A percentile compares a stretch with the other conserved stretches of the same genome.
These are phyloP conservation scores for Nyleta sp. DNA, from an alignment of 2,888 invertebrate species.

Conservation along the genomic window DNA sequence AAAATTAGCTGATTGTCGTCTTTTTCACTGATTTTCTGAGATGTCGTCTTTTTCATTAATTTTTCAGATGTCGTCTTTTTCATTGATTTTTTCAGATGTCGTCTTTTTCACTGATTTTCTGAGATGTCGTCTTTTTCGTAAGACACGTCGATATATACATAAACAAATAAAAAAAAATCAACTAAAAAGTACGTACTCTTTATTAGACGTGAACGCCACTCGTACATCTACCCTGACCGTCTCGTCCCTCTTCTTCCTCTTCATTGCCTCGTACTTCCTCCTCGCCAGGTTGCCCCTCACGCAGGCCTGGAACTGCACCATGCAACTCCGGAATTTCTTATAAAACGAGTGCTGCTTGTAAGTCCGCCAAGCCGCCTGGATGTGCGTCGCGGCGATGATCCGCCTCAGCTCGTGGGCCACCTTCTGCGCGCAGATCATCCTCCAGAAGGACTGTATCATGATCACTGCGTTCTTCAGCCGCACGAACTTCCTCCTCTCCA, in stretches of 20 bases:
- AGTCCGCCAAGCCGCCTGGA: slow-evolving; percentile 92
- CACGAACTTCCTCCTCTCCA: slow-evolving; percentile 91
- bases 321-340: slow-evolving; percentile 85
- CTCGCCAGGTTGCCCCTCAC: slow-evolving; percentile 88
- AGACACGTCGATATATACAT: no score
- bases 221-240: slow-evolving; percentile 39
- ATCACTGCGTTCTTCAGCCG: slow-evolving; percentile 89
- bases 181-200: slow-evolving; percentile 58
- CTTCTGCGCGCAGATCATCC: slow-evolving; percentile 87
- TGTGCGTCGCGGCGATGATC: slow-evolving; percentile 85
- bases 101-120: no score
- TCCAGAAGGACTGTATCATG: slow-evolving; percentile 89
- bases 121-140: no score
- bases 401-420: slow-evolving; percentile 83
- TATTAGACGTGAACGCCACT: slow-evolving; percentile 55
- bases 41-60: no score
- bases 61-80: no score
- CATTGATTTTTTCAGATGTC: no score
- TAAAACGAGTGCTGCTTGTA: slow-evolving; percentile 87
- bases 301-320: slow-evolving; percentile 88
- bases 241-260: slow-evolving; percentile 69
- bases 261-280: slow-evolving; percentile 84
- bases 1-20: no score
- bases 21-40: no score
- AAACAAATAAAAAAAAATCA: neutral